Base-by-base conservation (phyloP, 2,888 invertebrate species). In the Chaitophorus viminalis region DNA sequence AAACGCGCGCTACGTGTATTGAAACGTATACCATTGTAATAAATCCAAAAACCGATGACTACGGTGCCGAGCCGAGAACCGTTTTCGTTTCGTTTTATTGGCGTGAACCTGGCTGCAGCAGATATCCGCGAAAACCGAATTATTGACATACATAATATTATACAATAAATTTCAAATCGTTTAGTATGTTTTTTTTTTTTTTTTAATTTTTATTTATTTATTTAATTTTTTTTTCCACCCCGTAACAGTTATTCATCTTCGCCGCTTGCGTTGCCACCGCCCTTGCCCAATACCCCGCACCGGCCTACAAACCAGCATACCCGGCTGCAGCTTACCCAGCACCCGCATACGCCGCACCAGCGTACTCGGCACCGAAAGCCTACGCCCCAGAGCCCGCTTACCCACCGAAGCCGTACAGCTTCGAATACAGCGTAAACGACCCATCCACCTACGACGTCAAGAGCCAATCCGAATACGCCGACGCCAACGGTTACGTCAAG, bases 401-500 rank as follows among this genome's bases (percentile, higher is more conserved):
- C 81, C 60, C 87, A 9, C 87, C 87, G 25, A 65, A 54, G 17
- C 87, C 87, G 33, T 87, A 87, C 87, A 87, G 31, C 87, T 87
- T 87, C 87, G 87, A 87, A 29, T 87, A 87, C 87, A 81, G 81
- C 87, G 87, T 87, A 17, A 81, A 87, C 87, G 87, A 87, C 87
- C 81, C 79, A 8, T 39, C 74, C 87, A 87, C 87, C 11, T 87
- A 87, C 87, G 87, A 87, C 87, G 81, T 87, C n/a, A 81, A 87
- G 74, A 87, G 87, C 87, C 87, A 87, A 3, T 81, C 79, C 17
- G 87, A 87, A 65, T 87, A 87, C 87, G 74, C 74, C 31, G 87
- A 87, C 95, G 91, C 94, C 95, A 87, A 87, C 81, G 87, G 87
- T 33, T 78, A 86, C 86, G 86, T 87, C 76, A 78, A 81, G 77